Evolutionary conservation across 2,888 invertebrate genomes (phyloP), one percentile per base, ranked within the genome.

Genomic region (Phyllotreta striolata): DNA sequence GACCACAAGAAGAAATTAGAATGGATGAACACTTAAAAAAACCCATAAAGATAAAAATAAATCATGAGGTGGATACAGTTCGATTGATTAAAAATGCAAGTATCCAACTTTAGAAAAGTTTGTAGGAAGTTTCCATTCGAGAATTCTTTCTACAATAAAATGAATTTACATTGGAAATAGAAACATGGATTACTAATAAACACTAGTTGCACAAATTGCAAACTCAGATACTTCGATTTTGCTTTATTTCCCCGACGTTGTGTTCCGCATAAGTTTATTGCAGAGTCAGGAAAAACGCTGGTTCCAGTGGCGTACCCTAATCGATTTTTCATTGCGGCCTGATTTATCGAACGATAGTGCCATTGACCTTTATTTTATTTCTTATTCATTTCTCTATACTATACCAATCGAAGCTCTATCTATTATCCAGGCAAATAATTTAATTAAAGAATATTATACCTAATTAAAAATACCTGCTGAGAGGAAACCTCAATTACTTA

Each of bases 211-310:
- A 72, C 72, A 72, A 74, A 74, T 70, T 74, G 74, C 74, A 71
- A 60, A 69, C 73, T 74, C 73, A 74, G 74, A 65, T 62, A 71
- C 68, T 70, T 62, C 63, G 67, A 69, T 67, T 72, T 66, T 65
- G 72, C 72, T 71, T 73, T 73, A 72, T 78, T 78, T 75, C 74
- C 24, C 77, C 74, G 77, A 75, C 74, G 75, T 73, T 63, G 64
- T 63, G 63, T 66, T 73, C 77, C 75, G 75, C 73, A 71, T 72
- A 74, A 73, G 70, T 76, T 75, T 72, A 69, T 71, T 72, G 71
- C 73, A 70, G 68, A 65, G 74, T 74, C 75, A 74, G 75, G 72
- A 68, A 75, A 73, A 74, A 72, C 55, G 57, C 62, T 47, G 51
- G 41, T 34, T 37, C 24, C 57, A 68, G 66, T 64, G 58, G 64